These are phyloP conservation scores for Oligia strigilis DNA, from an alignment of 2,888 invertebrate species.

Conservation along the genomic window DNA sequence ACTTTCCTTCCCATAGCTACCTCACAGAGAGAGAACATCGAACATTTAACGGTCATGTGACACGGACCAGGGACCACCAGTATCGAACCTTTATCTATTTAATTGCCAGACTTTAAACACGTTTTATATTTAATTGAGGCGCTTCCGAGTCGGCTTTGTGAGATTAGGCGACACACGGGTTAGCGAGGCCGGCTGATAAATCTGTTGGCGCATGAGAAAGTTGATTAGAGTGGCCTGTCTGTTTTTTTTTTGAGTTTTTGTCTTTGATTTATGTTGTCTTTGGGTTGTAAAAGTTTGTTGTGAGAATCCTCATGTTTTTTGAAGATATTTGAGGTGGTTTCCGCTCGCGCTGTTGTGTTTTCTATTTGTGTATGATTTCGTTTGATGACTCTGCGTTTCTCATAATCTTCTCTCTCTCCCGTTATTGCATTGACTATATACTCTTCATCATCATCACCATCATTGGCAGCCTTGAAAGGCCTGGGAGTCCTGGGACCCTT, in stretches of 20 bases:
- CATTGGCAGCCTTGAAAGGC: neutral
- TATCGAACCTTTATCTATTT: constrained; percentile 84
- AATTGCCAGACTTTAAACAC: constrained; percentile 85
- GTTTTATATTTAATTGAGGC: constrained; percentile 87
- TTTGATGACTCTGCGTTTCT: neutral
- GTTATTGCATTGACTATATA: neutral
- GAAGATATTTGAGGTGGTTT: neutral
- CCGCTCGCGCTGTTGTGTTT: neutral
- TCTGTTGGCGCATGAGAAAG: constrained; percentile 47
- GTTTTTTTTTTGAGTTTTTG: constrained; percentile 11
- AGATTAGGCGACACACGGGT: constrained; percentile 80
- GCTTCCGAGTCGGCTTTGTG: constrained; percentile 70
- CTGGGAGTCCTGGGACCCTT: neutral
- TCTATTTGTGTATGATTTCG: neutral
- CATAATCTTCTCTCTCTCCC: no score
- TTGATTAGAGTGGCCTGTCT: constrained; percentile 28
- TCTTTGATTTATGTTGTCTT: constrained; percentile 45
- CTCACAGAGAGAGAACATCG: neutral
- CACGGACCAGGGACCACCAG: constrained; percentile 87
- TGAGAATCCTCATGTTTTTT: constrained; percentile 16
- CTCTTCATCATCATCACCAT: neutral
- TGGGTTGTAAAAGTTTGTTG: constrained; percentile 26
- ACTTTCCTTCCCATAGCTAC: neutral
- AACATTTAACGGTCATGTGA: constrained; percentile 39
- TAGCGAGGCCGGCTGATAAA: constrained; percentile 36